A percentile compares a stretch with the other conserved stretches of the same genome.
phyloP scores from a whole-genome alignment of 2,113 vertebrate species.

The Eudyptes chrysolophus region DNA sequence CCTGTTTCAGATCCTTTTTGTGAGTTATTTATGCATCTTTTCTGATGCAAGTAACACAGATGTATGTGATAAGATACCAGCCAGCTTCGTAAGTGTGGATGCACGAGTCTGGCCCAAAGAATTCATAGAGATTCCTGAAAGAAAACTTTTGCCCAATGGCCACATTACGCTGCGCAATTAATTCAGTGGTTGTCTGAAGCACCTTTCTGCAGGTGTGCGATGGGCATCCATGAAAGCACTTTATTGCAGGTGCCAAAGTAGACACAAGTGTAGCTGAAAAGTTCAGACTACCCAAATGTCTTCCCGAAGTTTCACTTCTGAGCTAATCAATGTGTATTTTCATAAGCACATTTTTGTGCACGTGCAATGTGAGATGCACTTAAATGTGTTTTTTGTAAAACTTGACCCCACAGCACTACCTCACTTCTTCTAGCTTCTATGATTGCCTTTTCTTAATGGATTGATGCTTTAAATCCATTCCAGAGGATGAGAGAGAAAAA shows the following conservation, averaged over 20 bases:
- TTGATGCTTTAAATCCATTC: not conserved
- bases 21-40: not conserved
- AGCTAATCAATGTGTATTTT: not conserved
- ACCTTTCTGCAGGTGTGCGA: not conserved
- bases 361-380: not conserved
- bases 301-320: not conserved
- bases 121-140: not conserved
- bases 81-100: not conserved
- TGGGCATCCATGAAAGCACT: not conserved
- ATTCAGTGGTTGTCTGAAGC: not conserved
- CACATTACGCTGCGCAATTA: not conserved
- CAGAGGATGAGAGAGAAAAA: not conserved
- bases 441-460: constrained; percentile 1
- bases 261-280: not conserved
- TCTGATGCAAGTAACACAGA: not conserved
- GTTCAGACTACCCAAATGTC: not conserved
- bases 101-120: not conserved
- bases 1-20: not conserved
- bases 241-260: not conserved
- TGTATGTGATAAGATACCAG: not conserved
- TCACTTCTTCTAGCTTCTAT: not conserved
- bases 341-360: not conserved
- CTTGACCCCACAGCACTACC: constrained; percentile 7
- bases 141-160: fast-evolving
- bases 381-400: not conserved